These are phyloP conservation scores for Bujurquina vittata DNA, from an alignment of 2,113 vertebrate genomes.

Conservation along the genomic window DNA sequence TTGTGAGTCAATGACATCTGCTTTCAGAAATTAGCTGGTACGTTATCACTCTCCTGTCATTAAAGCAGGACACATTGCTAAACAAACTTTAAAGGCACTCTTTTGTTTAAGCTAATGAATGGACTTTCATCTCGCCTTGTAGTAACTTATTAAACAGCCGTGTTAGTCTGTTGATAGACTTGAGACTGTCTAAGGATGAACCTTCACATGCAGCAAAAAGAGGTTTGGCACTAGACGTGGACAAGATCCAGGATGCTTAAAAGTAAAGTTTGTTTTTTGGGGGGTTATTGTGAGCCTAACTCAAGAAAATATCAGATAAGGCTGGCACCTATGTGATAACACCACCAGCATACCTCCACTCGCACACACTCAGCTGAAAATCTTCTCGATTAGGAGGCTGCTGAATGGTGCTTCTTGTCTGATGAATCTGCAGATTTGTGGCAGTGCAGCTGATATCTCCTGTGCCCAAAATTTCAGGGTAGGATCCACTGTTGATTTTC, in stretches of 20 bases:
- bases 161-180: neutral
- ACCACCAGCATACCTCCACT: slow-evolving; percentile 12
- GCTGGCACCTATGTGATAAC: slow-evolving; percentile 20
- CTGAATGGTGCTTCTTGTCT: slow-evolving; percentile 30
- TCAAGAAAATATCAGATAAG: slow-evolving; percentile 30
- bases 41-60: slow-evolving; percentile 46
- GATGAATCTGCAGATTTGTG: slow-evolving; percentile 48
- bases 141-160: neutral
- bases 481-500: neutral
- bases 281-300: neutral
- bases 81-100: slow-evolving; percentile 16
- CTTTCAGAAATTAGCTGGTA: slow-evolving; percentile 39
- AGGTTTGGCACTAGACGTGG: neutral
- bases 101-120: slow-evolving; percentile 29
- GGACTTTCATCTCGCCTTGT: neutral
- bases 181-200: neutral
- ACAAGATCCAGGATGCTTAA: neutral
- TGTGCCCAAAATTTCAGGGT: slow-evolving; percentile 15
- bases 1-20: slow-evolving; percentile 56
- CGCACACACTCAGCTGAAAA: slow-evolving; percentile 42
- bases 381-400: slow-evolving; percentile 45
- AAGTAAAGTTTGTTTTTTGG: slow-evolving; percentile 7
- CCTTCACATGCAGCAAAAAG: neutral
- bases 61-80: slow-evolving; percentile 31
- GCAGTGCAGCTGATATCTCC: slow-evolving; percentile 23